Evolutionary conservation across 2,888 invertebrate genomes (phyloP), one percentile per base, ranked within the genome.

Genomic region (Tetanocera ferruginea): DNA sequence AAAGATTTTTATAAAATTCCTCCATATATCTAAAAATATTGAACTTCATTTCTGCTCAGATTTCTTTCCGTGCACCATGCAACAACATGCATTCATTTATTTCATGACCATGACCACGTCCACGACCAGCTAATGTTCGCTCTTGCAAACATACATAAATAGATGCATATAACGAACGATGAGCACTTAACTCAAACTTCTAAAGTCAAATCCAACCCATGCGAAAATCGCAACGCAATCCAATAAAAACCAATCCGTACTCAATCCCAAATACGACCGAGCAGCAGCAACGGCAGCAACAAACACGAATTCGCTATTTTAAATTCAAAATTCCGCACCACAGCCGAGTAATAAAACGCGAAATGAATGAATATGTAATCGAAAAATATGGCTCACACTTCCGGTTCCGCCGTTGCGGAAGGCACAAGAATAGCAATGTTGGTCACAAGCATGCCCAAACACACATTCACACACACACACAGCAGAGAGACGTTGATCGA

Each of bases 321-420:
- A 55, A 52, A 75, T 75, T 75, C 75, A 55, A 69, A 75, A 75
- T 75, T 75, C 75, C 37, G 55, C 66, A 67, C 75, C 75, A 52
- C 67, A 67, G 43, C 66, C 75, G 55, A 49, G 66, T 67, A 75
- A 75, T 75, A 75, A 75, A 75, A 75, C 75, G 75, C 75, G 75
- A 75, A 75, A 75, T 75, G 75, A 72, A 72, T 72, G 69, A 73
- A 73, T 73, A 73, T 60, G 73, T 73, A 73, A 55, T 2, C 73
- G 60, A 62, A 73, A 60, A 73, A 73, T 73, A 73, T 73, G 73
- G 43, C 73, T 37, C 62, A 37, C 60, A 43, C 62, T 73, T 73
- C 73, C 73, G 62, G 37, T 60, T 51, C 69, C 69, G 49, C 69
- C 69, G n/a, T 43, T 9, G 67, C 28, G 17, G 28, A 34, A 8